phyloP scores from a whole-genome alignment of 2,797 vertebrate genomes.

The Hemibagrus guttatus region DNA sequence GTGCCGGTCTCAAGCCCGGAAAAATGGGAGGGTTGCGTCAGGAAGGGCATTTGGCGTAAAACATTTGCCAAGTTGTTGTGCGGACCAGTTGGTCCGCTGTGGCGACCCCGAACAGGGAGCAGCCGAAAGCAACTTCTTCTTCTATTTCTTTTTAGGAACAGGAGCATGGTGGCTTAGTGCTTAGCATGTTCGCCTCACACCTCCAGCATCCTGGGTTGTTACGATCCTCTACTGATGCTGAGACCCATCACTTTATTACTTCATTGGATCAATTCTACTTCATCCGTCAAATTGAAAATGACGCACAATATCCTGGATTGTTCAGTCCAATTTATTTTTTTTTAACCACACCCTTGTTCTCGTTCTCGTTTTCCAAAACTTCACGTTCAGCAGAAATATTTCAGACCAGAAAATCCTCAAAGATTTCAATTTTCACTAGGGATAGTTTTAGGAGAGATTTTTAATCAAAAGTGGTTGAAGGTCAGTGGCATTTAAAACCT shows the following conservation, averaged over 20 bases:
- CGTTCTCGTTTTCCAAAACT: background rate
- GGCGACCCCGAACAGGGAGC: too few relatives aligned
- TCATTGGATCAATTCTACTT: constrained; percentile 9
- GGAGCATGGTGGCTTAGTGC: too few relatives aligned
- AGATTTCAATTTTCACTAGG: background rate
- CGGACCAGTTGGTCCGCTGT: too few relatives aligned
- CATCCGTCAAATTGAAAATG: background rate
- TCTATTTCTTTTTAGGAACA: too few relatives aligned
- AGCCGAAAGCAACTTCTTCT: too few relatives aligned
- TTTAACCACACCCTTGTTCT: background rate
- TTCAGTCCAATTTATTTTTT: background rate
- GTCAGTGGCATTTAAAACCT: constrained; percentile 14
- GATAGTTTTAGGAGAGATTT: background rate
- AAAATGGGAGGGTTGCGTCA: too few relatives aligned
- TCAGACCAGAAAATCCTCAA: background rate
- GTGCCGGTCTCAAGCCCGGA: too few relatives aligned
- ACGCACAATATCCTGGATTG: background rate
- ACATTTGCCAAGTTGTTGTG: too few relatives aligned
- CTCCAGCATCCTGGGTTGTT: too few relatives aligned
- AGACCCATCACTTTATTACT: background rate
- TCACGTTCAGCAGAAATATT: background rate
- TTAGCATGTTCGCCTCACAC: too few relatives aligned
- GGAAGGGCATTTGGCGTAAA: too few relatives aligned
- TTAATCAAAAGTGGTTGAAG: constrained; percentile 8
- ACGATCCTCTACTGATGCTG: background rate